A percentile compares a stretch with the other conserved stretches of the same genome.
Conservation (phyloP, 2,797 vertebrate species). For the Lacerta agilis region DNA sequence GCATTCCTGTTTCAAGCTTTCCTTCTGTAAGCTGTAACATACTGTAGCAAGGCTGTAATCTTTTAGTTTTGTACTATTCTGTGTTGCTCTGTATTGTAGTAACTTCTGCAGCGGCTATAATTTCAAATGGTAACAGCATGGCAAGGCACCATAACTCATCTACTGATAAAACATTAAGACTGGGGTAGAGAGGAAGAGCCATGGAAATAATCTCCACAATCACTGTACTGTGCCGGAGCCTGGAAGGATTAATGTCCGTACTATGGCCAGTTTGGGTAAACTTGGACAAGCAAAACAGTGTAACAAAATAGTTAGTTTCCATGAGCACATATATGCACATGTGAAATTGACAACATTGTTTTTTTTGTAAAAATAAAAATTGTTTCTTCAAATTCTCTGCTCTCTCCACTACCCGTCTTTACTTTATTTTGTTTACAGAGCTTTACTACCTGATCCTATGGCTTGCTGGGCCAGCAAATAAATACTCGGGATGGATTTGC, state of each 20-base stretch:
- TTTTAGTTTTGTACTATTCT: background rate
- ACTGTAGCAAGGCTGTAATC: background rate
- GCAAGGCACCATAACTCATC: constrained; percentile 16
- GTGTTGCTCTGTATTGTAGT: background rate
- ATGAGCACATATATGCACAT: background rate
- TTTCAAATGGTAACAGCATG: constrained; percentile 8
- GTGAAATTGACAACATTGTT: background rate
- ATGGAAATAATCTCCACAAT: constrained; percentile 21
- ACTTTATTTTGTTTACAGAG: background rate
- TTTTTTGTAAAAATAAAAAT: background rate
- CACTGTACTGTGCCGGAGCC: background rate
- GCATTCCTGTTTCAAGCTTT: background rate
- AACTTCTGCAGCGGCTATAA: background rate
- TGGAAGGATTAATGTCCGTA: constrained; percentile 3
- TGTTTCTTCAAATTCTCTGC: background rate
- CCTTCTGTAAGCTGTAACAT: background rate
- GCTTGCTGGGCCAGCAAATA: background rate
- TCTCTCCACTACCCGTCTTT: background rate
- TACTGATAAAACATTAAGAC: constrained; percentile 12
- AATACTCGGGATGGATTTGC: background rate
- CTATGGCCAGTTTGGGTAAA: background rate
- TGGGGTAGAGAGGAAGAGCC: background rate
- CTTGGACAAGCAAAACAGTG: background rate
- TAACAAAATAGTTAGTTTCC: too few relatives aligned
- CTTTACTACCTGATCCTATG: background rate